Conservation (phyloP, 2,113 vertebrate species). For the Spheniscus mendiculus region DNA sequence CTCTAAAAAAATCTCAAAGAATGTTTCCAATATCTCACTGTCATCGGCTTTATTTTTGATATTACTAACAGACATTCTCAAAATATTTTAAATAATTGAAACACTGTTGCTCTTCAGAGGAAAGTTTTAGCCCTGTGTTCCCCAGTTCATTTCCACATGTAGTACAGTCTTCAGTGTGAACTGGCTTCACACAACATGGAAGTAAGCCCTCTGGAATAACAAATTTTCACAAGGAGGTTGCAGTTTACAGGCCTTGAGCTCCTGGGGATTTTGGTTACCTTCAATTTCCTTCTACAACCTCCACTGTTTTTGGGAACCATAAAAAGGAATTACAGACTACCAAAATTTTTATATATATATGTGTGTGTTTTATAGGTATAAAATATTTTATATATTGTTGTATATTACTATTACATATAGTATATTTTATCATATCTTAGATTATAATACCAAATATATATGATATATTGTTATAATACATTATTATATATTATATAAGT, state of each 20-base stretch:
- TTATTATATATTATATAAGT: background rate
- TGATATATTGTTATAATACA: background rate
- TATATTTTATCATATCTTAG: background rate
- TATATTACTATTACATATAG: background rate
- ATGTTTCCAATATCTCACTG: background rate
- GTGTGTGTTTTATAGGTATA: background rate
- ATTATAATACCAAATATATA: background rate
- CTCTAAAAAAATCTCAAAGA: background rate
- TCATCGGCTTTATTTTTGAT: background rate
- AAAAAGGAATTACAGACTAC: background rate
- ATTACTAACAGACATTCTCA: background rate
- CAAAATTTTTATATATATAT: background rate
- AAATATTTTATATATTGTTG: background rate
- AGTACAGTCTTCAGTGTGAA: background rate
- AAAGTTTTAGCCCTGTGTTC: background rate
- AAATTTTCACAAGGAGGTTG: background rate
- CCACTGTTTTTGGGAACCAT: background rate
- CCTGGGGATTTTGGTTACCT: background rate
- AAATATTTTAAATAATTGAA: constrained; percentile 7
- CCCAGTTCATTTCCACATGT: background rate
- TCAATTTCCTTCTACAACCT: background rate
- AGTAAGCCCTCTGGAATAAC: background rate
- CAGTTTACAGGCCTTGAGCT: background rate
- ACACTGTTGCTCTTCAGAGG: background rate
- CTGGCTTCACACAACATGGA: background rate